Percentiles rank a stretch among this genome's conserved stretches.
Conservation (phyloP, 2,888 invertebrate genomes). For the Patella ulyssiponensis region DNA sequence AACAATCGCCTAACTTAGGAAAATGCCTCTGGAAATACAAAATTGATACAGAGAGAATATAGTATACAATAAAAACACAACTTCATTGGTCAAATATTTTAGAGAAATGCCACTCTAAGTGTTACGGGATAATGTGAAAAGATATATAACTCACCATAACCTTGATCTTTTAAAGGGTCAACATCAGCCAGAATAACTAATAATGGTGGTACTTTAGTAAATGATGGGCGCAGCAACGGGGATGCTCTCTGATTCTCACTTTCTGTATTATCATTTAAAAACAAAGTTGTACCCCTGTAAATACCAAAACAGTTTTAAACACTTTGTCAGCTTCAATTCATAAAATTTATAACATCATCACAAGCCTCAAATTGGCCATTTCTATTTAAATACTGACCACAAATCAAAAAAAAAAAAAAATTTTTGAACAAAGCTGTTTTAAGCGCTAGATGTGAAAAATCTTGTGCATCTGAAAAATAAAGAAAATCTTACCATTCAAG, state of each 20-base stretch:
- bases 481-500: constrained; percentile 3
- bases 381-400: background rate
- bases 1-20: too few species aligned
- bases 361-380: background rate
- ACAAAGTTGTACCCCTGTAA: constrained; percentile 31
- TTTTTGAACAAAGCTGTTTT: too few species aligned
- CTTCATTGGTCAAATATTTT: too few species aligned
- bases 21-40: too few species aligned
- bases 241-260: constrained; percentile 50
- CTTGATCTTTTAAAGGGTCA: constrained; percentile 64
- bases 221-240: constrained; percentile 48
- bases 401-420: too few species aligned
- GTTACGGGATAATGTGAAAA: too few species aligned
- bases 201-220: constrained; percentile 62
- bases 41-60: too few species aligned
- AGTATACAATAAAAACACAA: too few species aligned
- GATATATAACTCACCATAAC: constrained; percentile 53
- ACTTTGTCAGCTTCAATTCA: background rate
- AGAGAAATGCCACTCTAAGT: too few species aligned
- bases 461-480: too few species aligned
- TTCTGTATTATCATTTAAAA: constrained; percentile 40
- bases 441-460: too few species aligned
- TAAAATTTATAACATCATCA: background rate
- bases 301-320: too few species aligned
- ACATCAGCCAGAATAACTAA: constrained; percentile 65